Evolutionary conservation across 2,888 invertebrate species (phyloP), one percentile per base, ranked within the genome.

Genomic region (Octonoba sinensis): DNA sequence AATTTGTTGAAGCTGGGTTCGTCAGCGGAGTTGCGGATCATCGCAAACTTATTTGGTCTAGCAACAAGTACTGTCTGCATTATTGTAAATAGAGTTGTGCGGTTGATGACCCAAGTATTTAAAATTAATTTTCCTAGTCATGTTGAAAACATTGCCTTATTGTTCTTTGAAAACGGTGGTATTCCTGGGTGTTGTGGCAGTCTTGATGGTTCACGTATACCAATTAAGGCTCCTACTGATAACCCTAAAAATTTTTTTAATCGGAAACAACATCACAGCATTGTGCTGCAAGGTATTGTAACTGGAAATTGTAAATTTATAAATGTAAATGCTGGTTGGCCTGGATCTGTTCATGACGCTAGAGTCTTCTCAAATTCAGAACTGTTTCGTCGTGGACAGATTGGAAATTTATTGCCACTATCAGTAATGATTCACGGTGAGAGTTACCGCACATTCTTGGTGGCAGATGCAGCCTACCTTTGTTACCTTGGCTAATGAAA

Each of bases 291-390:
- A 46, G 75, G 15, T n/a, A 57, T 75, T 3, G 66, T 57, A 6
- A 8, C 66, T 22, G 24, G 18, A n/a, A 59, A 16, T 15, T 15
- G 24, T 8, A n/a, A 6, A 11, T 66, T 66, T 46, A 47, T 18
- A 0, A 56, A 75, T 46, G 4, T 75, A 13, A 59, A 75, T 66
- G n/a, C 59, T 56, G 66, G 66, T 20, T 75, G 75, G 59, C 75
- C 75, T 22, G 75, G 66, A 15, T 66, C 59, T n/a, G 67, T 67
- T 16, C 75, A 75, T 49, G 75, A 75, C 47, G 75, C 66, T 1
- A 47, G 67, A 13, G 66, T 66, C 11, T 18, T 75, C 1, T 15
- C 16, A 44, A 75, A 67, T 49, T 66, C 75, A 1, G 56, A 36
- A 20, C 24, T 73, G 62, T 62, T n/a, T 36, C 36, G 8, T 36